Evolutionary conservation across 2,888 invertebrate species (phyloP), one percentile per base, ranked within the genome.

Genomic region (Elmis aenea): DNA sequence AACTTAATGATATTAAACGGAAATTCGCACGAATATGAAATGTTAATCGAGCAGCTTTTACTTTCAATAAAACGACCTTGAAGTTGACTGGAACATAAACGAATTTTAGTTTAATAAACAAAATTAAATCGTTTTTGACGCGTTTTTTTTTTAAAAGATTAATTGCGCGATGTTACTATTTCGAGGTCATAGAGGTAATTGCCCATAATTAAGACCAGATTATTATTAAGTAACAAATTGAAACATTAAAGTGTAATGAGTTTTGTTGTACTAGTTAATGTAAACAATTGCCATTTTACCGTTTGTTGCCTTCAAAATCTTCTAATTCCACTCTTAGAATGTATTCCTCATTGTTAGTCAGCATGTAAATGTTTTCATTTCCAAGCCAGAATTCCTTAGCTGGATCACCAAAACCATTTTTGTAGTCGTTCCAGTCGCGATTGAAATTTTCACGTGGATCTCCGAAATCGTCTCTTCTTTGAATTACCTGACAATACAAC

Each of bases 331-430:
- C 86, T 33, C 92, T 68, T 0, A 92, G 72, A 64, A 85, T 81
- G 62, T 91, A 91, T 59, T 91, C 90, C 57, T 92, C 91, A 57
- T 91, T 89, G 61, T 90, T 90, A 21, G 92, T 91, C 26, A 92
- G 72, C 87, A 91, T 89, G 66, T 90, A 91, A 47, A 92, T 91
- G 59, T 92, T 92, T 65, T 92, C 90, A 60, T 92, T 92, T 31
- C 92, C 92, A 13, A 92, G 75, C 91, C 91, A 92, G 68, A 92
- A 89, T 65, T 92, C 91, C 59, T 86, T 83, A 48, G 81, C 82
- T 1, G 90, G 86, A 69, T 92, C 90, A 2, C 91, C 92, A 61
- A 92, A 92, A 1, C 92, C 92, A 59, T 90, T 90, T 64, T 91
- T 90, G 67, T 92, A 92, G 59, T 92, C 90, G 37, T 84, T 81